phyloP scores from a whole-genome alignment of 2,113 vertebrate species.

The Anas platyrhynchos region DNA sequence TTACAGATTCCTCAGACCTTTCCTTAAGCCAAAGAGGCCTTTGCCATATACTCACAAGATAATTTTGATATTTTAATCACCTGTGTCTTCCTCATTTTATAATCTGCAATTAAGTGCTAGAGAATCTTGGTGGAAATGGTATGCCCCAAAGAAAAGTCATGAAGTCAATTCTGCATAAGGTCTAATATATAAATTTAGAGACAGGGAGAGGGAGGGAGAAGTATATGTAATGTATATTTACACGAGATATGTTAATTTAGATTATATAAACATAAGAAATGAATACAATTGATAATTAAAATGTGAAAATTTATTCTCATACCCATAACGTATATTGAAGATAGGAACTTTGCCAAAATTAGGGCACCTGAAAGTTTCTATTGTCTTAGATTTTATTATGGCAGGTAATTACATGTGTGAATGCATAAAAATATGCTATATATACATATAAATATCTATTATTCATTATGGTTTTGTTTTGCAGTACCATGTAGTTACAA shows the following conservation, averaged over 20 bases:
- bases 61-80: neutral
- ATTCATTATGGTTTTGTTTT: neutral
- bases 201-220: neutral
- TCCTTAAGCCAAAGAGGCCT: neutral
- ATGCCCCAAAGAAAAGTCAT: neutral
- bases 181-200: neutral
- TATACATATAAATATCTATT: neutral
- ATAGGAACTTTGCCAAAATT: neutral
- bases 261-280: neutral
- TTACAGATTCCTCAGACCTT: neutral
- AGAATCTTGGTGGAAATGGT: neutral
- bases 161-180: neutral
- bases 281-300: neutral
- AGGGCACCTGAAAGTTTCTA: neutral
- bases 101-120: neutral
- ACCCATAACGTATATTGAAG: neutral
- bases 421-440: neutral
- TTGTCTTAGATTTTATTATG: neutral
- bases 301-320: neutral
- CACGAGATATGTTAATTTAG: neutral
- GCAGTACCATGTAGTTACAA: neutral
- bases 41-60: neutral
- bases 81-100: neutral
- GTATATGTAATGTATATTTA: neutral
- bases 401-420: neutral